Conservation (phyloP, 2,797 vertebrate species). For the Gobio occitaniae region DNA sequence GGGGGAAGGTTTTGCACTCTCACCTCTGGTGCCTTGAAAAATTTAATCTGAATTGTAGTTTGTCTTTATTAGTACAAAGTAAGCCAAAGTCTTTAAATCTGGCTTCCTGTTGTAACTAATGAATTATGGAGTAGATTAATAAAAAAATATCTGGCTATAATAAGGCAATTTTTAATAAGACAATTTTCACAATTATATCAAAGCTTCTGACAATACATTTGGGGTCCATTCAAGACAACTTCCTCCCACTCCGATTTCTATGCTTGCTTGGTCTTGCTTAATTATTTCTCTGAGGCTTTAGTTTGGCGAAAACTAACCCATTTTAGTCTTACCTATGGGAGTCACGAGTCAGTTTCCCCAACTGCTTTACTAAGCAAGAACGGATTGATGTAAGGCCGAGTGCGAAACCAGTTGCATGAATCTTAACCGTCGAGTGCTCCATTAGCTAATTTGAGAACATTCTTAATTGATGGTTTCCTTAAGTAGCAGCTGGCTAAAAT, state of each 20-base stretch:
- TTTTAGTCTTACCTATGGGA: neutral
- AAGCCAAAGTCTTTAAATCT: neutral
- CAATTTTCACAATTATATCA: no score
- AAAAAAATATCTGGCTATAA: neutral
- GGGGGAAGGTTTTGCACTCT: constrained; percentile 1
- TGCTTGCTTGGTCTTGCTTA: neutral
- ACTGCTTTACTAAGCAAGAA: constrained; percentile 47
- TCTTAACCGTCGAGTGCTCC: constrained; percentile 45
- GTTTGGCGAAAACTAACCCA: neutral
- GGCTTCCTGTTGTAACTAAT: neutral
- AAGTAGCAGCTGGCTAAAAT: constrained; percentile 41
- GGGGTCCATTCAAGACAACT: neutral
- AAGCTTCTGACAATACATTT: neutral
- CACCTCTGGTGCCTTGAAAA: neutral
- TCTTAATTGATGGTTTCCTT: constrained; percentile 57
- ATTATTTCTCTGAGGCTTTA: constrained; percentile 17
- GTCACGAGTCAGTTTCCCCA: constrained; percentile 25
- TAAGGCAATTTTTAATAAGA: neutral
- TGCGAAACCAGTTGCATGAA: constrained; percentile 50
- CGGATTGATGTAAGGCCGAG: constrained; percentile 26
- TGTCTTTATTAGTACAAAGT: neutral
- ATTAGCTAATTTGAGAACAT: constrained; percentile 71
- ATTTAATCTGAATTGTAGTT: neutral
- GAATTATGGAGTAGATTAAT: neutral
- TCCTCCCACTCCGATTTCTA: neutral